Percentiles rank a stretch among this genome's conserved stretches.
Conservation (phyloP, 2,113 vertebrate species). For the Alosa alosa region DNA sequence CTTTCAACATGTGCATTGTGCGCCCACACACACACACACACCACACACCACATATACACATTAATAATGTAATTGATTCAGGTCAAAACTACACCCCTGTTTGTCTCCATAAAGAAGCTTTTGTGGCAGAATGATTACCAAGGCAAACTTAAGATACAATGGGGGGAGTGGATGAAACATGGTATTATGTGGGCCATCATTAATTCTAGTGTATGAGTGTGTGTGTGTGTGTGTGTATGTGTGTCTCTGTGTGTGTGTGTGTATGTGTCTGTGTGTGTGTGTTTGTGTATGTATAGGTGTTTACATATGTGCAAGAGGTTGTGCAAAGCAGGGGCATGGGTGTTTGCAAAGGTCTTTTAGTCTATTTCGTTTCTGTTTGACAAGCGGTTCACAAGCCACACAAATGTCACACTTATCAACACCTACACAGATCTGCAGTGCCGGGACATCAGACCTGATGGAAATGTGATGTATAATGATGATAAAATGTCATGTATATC, state of each 20-base stretch:
- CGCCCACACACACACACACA: background rate
- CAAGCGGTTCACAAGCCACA: background rate
- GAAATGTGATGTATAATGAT: background rate
- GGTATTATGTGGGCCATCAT: background rate
- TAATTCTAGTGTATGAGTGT: background rate
- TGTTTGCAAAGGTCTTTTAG: conserved; percentile 1
- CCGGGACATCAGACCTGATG: background rate
- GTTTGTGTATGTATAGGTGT: background rate
- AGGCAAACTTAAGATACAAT: conserved; percentile 48
- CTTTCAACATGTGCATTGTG: background rate
- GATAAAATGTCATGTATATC: too few relatives aligned
- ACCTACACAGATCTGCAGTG: background rate
- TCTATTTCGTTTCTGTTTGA: background rate
- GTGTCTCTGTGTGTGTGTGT: too few relatives aligned
- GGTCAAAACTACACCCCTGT: conserved; percentile 49
- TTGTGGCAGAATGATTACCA: conserved; percentile 54
- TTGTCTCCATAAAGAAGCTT: conserved; percentile 53
- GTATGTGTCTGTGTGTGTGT: too few relatives aligned
- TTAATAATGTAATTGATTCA: conserved; percentile 29
- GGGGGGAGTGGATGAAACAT: background rate
- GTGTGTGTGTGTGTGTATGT: conserved; percentile 16
- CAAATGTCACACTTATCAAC: conserved; percentile 14
- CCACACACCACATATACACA: background rate
- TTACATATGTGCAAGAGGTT: background rate
- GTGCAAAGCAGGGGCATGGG: background rate